Percentiles rank a stretch among this genome's conserved stretches.
Evolutionary conservation across 2,888 invertebrate genomes (phyloP).

Genomic region (Panorpa germanica): DNA sequence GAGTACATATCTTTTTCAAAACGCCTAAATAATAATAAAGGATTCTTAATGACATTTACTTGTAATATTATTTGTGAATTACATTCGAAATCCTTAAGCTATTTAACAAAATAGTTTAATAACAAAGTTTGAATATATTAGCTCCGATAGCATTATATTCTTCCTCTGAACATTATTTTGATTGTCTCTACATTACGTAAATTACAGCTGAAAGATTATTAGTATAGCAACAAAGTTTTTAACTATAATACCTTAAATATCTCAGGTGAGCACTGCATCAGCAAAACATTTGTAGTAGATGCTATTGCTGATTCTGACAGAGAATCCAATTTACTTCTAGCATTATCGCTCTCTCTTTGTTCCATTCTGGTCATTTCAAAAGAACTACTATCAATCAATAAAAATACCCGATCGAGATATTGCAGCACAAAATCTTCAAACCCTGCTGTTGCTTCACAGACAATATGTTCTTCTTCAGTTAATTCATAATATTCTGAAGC

Average conservation of each 20-base stretch:
- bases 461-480: constrained; percentile 53
- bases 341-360: constrained; percentile 32
- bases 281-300: constrained; percentile 43
- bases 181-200: too few species aligned
- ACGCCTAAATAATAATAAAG: too few species aligned
- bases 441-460: constrained; percentile 66
- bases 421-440: constrained; percentile 80
- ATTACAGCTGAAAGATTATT: too few species aligned
- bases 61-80: too few species aligned
- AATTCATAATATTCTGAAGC: constrained; percentile 45
- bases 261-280: constrained; percentile 50
- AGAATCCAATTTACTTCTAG: constrained; percentile 48
- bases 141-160: too few species aligned
- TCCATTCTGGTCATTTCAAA: constrained; percentile 48
- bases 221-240: too few species aligned
- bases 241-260: constrained; percentile 33
- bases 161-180: too few species aligned
- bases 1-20: too few species aligned
- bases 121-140: too few species aligned
- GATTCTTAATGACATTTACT: too few species aligned
- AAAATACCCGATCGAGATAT: constrained; percentile 59
- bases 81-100: too few species aligned
- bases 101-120: too few species aligned
- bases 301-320: constrained; percentile 51
- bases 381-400: constrained; percentile 49